Evolutionary conservation across 2,888 invertebrate species (phyloP), one percentile per base, ranked within the genome.

Genomic region (Nemotelus nigrinus): DNA sequence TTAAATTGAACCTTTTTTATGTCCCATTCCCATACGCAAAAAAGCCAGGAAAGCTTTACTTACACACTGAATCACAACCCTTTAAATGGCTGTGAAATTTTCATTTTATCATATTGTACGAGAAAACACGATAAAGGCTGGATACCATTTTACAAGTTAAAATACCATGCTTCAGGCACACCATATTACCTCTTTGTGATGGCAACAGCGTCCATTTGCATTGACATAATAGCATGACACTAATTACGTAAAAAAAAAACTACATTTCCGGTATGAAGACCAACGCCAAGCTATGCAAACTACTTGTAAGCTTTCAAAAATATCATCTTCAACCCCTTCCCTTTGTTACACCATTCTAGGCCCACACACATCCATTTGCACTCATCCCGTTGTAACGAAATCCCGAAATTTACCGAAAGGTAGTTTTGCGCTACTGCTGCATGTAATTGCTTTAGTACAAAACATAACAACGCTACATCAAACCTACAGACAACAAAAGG

Each of bases 381-480:
- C 55, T 55, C 43, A 2, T 53, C 53, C 53, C 53, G 6, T 7
- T 6, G 44, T 47, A 8, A 41, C 65, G 4, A 53, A n/a, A 53
- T 44, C 53, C 39, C 53, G 70, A 70, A 70, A 70, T 41, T 55
- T 70, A 55, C 55, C 70, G 70, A 70, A 70, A 70, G 70, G 70
- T 70, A 70, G 55, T 70, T 55, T 43, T 70, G 44, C n/a, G 47
- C 25, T 25, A 25, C 25, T 25, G 25, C 53, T 50, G 70, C 70
- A 53, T 70, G 53, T 68, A 53, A 53, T 70, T 70, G 25, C 25
- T 70, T 48, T 41, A 53, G n/a, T 45, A 39, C 41, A 55, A 10
- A 7, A 45, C 25, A 70, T 43, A 55, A 50, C 53, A 70, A 50
- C 53, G 43, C 41, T 8, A 43, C 10, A 53, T 70, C 25, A 70